Evolutionary conservation across 2,113 vertebrate genomes (phyloP).

Genomic region (Pteropus alecto): DNA sequence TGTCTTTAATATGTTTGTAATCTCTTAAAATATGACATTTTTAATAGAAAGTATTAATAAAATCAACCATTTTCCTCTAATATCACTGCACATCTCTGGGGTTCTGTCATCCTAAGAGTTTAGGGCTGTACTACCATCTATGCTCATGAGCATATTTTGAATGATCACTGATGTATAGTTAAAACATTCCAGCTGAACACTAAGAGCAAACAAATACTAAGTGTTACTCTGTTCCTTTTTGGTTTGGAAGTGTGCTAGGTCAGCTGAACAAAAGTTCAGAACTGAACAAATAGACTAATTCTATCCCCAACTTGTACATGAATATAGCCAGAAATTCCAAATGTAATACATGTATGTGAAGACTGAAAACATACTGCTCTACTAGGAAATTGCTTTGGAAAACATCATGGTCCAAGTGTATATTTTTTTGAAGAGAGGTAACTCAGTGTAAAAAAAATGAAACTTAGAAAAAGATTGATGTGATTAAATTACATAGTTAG

Average conservation of each 20-base stretch:
- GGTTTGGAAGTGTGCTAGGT: neutral
- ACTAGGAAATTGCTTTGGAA: neutral
- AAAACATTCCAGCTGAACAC: neutral
- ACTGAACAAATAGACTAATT: neutral
- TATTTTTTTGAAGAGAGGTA: neutral
- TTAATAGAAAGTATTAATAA: constrained; percentile 34
- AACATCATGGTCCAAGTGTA: neutral
- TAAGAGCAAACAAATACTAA: neutral
- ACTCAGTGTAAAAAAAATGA: neutral
- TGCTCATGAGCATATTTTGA: constrained; percentile 1
- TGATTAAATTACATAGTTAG: neutral
- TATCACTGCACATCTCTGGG: constrained; percentile 59
- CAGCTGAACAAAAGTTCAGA: neutral
- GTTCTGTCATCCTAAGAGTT: neutral
- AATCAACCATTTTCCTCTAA: constrained; percentile 47
- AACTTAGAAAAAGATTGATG: neutral
- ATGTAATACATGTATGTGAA: neutral
- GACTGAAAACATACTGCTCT: neutral
- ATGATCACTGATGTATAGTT: neutral
- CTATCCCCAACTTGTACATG: neutral
- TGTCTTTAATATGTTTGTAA: constrained; percentile 4
- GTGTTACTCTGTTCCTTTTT: neutral
- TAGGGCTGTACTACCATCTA: neutral
- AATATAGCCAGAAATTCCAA: constrained; percentile 5
- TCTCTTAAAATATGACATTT: constrained; percentile 32